phyloP scores from a whole-genome alignment of 2,888 invertebrate species.

The Eristalis intricaria region DNA sequence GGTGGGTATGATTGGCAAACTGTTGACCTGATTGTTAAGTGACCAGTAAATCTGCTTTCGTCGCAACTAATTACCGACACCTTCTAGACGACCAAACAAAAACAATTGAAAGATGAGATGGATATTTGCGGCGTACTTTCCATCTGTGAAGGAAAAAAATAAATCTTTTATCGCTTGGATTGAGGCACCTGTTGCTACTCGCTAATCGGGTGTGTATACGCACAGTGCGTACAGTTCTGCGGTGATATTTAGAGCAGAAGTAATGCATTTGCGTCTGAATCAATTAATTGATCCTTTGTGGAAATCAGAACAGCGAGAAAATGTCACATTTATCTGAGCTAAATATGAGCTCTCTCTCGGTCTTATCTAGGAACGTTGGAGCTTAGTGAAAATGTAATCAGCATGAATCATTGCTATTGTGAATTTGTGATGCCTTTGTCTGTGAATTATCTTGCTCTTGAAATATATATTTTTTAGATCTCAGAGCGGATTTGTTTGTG shows the following conservation, averaged over 20 bases:
- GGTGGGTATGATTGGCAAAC: slow-evolving; percentile 41
- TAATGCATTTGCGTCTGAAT: slow-evolving; percentile 6
- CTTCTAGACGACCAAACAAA: not conserved
- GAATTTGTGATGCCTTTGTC: not conserved
- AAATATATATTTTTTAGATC: not conserved
- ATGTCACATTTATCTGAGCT: not conserved
- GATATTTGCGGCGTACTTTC: slow-evolving; percentile 11
- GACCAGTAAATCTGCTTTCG: slow-evolving; percentile 26
- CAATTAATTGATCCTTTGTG: not conserved
- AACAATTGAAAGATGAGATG: not conserved
- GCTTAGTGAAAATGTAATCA: not conserved
- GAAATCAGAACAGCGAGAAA: not conserved
- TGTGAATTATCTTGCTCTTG: not conserved
- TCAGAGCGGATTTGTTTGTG: not conserved
- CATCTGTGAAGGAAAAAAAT: not conserved
- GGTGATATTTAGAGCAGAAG: slow-evolving; percentile 28
- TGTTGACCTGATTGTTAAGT: slow-evolving; percentile 47
- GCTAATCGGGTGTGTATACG: not conserved
- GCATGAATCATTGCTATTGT: not conserved
- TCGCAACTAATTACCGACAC: not conserved
- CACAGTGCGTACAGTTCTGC: not conserved
- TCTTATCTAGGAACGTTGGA: slow-evolving; percentile 3
- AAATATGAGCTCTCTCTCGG: not conserved
- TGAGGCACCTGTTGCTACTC: slow-evolving; percentile 34
- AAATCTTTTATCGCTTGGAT: not conserved